A percentile compares a stretch with the other conserved stretches of the same genome.
These are phyloP conservation scores for Crenichthys baileyi DNA, from an alignment of 2,797 vertebrate species.

Conservation along the genomic window DNA sequence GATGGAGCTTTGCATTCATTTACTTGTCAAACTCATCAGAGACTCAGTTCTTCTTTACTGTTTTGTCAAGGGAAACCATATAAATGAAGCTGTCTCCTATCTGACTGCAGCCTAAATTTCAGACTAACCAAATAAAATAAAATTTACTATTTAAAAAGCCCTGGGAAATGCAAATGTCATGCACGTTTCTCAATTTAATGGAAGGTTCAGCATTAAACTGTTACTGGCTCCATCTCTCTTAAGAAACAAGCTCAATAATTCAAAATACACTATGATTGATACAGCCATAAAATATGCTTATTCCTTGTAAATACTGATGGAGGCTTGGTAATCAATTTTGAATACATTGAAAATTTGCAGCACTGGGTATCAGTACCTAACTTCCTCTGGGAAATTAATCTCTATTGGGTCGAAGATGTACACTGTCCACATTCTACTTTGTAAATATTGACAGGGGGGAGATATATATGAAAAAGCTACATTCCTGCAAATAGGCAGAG, in stretches of 20 bases:
- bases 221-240: slow-evolving; percentile 35
- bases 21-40: slow-evolving; percentile 12
- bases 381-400: slow-evolving; percentile 80
- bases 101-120: slow-evolving; percentile 34
- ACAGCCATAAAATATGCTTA: slow-evolving; percentile 65
- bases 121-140: slow-evolving; percentile 52
- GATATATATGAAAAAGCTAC: slow-evolving; percentile 29
- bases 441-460: slow-evolving; percentile 71
- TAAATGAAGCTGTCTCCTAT: slow-evolving; percentile 7
- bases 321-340: slow-evolving; percentile 67
- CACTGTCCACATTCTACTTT: slow-evolving; percentile 72
- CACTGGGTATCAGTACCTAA: slow-evolving; percentile 65
- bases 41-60: slow-evolving; percentile 13
- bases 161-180: slow-evolving; percentile 65
- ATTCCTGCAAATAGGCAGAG: slow-evolving; percentile 39
- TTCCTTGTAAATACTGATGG: slow-evolving; percentile 70
- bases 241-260: slow-evolving; percentile 66
- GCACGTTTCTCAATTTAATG: slow-evolving; percentile 60
- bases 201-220: slow-evolving; percentile 62
- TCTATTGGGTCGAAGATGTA: slow-evolving; percentile 59
- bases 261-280: slow-evolving; percentile 72
- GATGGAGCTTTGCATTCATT: neutral
- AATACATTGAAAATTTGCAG: slow-evolving; percentile 66
- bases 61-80: slow-evolving; percentile 18
- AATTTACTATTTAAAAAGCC: slow-evolving; percentile 48